Evolutionary conservation across 2,797 vertebrate genomes (phyloP).

Genomic region (Florisuga fusca): DNA sequence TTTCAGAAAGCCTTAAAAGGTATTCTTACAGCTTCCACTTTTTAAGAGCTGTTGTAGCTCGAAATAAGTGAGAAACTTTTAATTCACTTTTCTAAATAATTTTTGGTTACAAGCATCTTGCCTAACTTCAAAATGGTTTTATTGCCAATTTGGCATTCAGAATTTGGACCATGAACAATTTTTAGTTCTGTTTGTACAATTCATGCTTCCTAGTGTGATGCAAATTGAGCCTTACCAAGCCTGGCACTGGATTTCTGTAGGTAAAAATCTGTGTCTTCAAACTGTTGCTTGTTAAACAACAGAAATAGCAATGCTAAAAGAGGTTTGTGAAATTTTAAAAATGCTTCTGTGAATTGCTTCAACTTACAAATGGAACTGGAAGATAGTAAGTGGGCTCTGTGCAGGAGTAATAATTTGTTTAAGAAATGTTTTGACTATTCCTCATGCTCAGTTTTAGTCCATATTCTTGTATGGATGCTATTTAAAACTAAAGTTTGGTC

Average conservation of each 20-base stretch:
- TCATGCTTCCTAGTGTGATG: background rate
- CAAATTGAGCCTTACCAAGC: background rate
- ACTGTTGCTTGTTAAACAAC: background rate
- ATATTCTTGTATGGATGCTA: background rate
- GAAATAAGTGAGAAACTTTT: background rate
- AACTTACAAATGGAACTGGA: background rate
- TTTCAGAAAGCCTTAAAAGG: background rate
- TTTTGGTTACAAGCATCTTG: background rate
- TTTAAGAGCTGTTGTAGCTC: background rate
- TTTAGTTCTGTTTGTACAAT: rapidly evolving
- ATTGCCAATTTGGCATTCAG: background rate
- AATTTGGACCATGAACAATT: background rate
- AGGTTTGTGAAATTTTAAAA: background rate
- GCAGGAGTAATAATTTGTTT: background rate
- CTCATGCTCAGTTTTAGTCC: background rate
- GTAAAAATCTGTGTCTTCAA: background rate
- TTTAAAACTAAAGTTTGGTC: background rate
- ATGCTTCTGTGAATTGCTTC: background rate
- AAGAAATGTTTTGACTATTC: background rate
- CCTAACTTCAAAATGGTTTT: background rate
- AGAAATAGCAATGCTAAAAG: background rate
- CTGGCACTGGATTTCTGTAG: background rate
- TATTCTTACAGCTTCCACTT: background rate
- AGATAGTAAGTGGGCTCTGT: background rate
- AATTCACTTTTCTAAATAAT: background rate